Conservation (phyloP, 2,888 invertebrate species). For the Arrhopalites spinosus region DNA sequence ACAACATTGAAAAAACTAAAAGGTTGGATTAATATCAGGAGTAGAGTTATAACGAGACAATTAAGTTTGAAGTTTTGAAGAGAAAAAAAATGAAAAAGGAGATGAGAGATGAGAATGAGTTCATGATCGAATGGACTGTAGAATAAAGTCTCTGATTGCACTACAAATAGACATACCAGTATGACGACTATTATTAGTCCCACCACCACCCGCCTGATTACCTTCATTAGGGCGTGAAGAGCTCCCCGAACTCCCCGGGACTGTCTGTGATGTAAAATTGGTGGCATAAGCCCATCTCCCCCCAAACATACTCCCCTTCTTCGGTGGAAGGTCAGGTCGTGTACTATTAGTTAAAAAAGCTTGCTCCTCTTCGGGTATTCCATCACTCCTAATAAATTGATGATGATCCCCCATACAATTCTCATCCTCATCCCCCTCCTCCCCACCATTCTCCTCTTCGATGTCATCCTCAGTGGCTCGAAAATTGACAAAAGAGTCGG, state of each 20-base stretch:
- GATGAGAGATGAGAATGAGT: background rate
- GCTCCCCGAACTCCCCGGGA: too few relatives aligned
- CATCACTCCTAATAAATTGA: too few relatives aligned
- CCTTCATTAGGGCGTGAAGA: constrained; percentile 20
- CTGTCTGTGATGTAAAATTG: too few relatives aligned
- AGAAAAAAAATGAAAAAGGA: too few relatives aligned
- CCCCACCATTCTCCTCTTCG: constrained; percentile 21
- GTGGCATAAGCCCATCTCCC: too few relatives aligned
- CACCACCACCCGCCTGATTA: constrained; percentile 13
- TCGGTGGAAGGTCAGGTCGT: too few relatives aligned
- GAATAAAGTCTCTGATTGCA: constrained; percentile 54
- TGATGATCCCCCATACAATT: background rate
- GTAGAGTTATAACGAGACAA: too few relatives aligned
- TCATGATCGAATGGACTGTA: constrained; percentile 54
- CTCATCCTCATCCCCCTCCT: constrained; percentile 17
- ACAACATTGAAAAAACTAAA: too few relatives aligned
- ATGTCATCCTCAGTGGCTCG: constrained; percentile 35
- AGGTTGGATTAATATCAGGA: too few relatives aligned
- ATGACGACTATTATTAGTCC: constrained; percentile 32
- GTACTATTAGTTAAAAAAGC: too few relatives aligned
- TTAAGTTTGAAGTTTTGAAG: too few relatives aligned
- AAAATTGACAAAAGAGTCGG: constrained; percentile 36
- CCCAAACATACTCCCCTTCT: background rate
- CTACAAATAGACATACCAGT: constrained; percentile 52
- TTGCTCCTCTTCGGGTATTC: constrained; percentile 13